Percentiles rank a stretch among this genome's conserved stretches.
These are phyloP conservation scores for Chloroceryle aenea DNA, from an alignment of 2,113 vertebrate species.

Conservation along the genomic window DNA sequence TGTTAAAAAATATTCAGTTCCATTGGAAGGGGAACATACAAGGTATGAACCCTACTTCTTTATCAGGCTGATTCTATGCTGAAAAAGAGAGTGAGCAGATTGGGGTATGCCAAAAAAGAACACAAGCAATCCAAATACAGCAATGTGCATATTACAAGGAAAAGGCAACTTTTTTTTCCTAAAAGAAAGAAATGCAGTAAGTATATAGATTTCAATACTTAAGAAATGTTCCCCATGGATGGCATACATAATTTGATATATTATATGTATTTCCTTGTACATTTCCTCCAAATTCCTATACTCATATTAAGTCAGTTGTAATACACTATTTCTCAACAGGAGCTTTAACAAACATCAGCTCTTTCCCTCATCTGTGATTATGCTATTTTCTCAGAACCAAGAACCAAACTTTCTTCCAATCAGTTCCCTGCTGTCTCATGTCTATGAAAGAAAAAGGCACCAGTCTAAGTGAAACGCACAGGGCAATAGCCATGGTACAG, in stretches of 20 bases:
- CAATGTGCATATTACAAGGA: not conserved
- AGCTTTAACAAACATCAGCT: not conserved
- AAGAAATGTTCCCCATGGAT: not conserved
- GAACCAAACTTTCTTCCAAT: not conserved
- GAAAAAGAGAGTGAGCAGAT: not conserved
- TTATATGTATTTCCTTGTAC: not conserved
- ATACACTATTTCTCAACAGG: not conserved
- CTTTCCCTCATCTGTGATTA: not conserved
- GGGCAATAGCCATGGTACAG: fast-evolving
- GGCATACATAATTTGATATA: not conserved
- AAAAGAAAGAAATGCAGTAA: not conserved
- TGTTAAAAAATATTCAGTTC: not conserved
- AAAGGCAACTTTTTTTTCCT: not conserved
- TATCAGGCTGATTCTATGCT: not conserved
- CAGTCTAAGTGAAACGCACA: fast-evolving
- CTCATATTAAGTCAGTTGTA: not conserved
- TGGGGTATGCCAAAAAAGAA: not conserved
- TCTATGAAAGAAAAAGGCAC: not conserved
- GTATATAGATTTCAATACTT: not conserved
- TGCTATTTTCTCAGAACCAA: not conserved
- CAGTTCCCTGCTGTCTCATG: not conserved
- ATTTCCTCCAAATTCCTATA: conserved; percentile 11
- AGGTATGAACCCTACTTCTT: not conserved
- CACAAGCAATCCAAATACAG: not conserved
- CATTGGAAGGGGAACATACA: not conserved